Base-by-base conservation (phyloP, 2,797 vertebrate species). In the Lithobates pipiens region DNA sequence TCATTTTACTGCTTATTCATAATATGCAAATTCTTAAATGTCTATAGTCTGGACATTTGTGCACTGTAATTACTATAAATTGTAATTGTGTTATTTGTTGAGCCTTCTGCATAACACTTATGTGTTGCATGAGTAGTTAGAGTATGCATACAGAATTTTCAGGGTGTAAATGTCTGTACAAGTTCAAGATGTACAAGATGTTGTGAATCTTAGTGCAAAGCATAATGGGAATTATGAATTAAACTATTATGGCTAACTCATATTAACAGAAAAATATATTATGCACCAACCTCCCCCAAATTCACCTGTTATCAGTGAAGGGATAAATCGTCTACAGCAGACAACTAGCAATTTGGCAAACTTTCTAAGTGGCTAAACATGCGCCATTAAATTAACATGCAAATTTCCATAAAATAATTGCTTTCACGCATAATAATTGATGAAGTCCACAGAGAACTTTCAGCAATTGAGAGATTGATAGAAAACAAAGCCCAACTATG, bases 371-470 rank as follows among this genome's bases (percentile, higher is more conserved):
- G 80, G 69, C 80, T 82, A 82, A 82, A 65, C 70, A 82, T 74
- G 54, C 46, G 73, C 70, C 34, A 82, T 50, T 82, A 82, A 73
- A 82, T 82, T 50, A 73, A 82, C 50, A 50, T 82, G 80, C 72
- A 39, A 73, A 82, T 82, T 82, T 82, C 80, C 80, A 82, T 82
- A 82, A 82, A 70, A 82, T 82, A 82, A 82, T 82, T 82, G 80
- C 80, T 82, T 82, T 74, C 54, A 73, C 70, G 54, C 80, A 82
- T 82, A 73, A 82, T 73, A 82, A 82, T 82, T 82, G 80, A 74
- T 70, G 32, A 15, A 73, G 69, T 82, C 80, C 54, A 82, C 80
- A 82, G 80, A 73, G 80, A 74, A 82, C 70, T 23, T 74, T 74
- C 70, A 74, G 80, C 80, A 82, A 82, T 73, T 82, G 69, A 82